Conservation (phyloP, 1,140 invertebrate species). For the Bombyx mori region ASM3026992v2 NC_085109.1:438501-439000, state of each 20-base stretch:
- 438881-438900: slow-evolving; percentile 81
- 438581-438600: slow-evolving; percentile 81
- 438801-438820: slow-evolving; percentile 74
- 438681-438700: slow-evolving; percentile 77
- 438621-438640: slow-evolving; percentile 84
- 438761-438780: slow-evolving; percentile 78
- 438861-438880: slow-evolving; percentile 76
- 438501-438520: no score
- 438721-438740: slow-evolving; percentile 19
- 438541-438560: slow-evolving; percentile 83
- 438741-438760: slow-evolving; percentile 79
- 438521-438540: slow-evolving; percentile 11
- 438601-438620: slow-evolving; percentile 80
- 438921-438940: no score
- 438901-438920: slow-evolving; percentile 69
- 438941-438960: no score
- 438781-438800: slow-evolving; percentile 67
- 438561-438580: slow-evolving; percentile 80
- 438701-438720: slow-evolving; percentile 13
- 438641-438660: slow-evolving; percentile 82
- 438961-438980: no score
- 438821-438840: slow-evolving; percentile 82
- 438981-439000: no score
- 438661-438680: slow-evolving; percentile 78
- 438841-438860: slow-evolving; percentile 64